A percentile compares a stretch with the other conserved stretches of the same genome.
phyloP scores from a whole-genome alignment of 2,113 vertebrate species.

The Phylloscopus trochilus region DNA sequence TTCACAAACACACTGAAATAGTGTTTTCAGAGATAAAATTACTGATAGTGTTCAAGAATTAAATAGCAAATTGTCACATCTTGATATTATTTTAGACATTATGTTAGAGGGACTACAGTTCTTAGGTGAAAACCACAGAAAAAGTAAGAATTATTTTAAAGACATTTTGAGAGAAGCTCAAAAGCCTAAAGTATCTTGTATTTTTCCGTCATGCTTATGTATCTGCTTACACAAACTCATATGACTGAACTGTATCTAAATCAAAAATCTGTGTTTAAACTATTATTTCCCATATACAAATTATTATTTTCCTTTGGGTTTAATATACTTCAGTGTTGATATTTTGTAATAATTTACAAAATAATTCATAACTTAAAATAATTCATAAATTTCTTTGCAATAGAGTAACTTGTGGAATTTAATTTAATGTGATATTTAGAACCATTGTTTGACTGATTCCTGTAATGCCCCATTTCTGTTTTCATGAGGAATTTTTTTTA shows the following conservation, averaged over 20 bases:
- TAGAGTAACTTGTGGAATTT: not conserved
- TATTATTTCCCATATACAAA: not conserved
- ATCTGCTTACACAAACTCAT: not conserved
- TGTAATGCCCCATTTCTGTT: not conserved
- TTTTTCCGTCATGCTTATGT: not conserved
- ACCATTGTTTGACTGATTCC: not conserved
- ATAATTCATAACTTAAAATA: not conserved
- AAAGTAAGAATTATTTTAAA: not conserved
- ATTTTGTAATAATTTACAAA: not conserved
- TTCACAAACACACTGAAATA: not conserved
- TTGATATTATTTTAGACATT: not conserved
- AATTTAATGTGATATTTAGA: not conserved
- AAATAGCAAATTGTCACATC: not conserved
- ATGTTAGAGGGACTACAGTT: not conserved
- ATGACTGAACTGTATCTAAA: not conserved
- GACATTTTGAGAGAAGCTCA: not conserved
- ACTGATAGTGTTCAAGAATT: not conserved
- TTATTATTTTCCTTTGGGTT: not conserved
- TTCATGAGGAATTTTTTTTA: not conserved
- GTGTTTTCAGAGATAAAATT: not conserved
- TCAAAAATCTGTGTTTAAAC: rapidly evolving
- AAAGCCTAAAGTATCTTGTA: not conserved
- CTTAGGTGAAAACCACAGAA: not conserved
- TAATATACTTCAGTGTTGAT: not conserved
- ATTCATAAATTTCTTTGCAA: not conserved